Evolutionary conservation across 2,888 invertebrate species (phyloP).

Genomic region (Sepiola atlantica): DNA sequence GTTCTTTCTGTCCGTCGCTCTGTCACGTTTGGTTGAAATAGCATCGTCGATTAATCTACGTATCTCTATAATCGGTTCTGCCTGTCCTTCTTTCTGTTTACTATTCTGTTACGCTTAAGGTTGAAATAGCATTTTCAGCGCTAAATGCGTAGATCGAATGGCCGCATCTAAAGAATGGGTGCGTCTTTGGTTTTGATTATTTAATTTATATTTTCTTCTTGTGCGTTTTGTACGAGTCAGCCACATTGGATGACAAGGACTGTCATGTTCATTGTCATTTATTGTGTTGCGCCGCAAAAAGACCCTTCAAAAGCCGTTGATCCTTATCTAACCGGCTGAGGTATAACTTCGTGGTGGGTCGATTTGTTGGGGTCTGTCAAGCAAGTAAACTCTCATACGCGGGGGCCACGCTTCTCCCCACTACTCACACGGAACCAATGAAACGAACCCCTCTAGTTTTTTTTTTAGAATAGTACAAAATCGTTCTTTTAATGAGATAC

Average conservation of each 20-base stretch:
- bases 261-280: neutral
- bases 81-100: too few species aligned
- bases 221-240: neutral
- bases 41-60: too few species aligned
- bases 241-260: neutral
- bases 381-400: neutral
- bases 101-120: too few species aligned
- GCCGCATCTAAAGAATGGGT: too few species aligned
- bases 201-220: neutral
- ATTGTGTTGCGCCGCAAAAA: neutral
- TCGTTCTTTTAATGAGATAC: neutral
- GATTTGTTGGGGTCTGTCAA: neutral
- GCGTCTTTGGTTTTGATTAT: too few species aligned
- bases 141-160: too few species aligned
- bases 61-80: too few species aligned
- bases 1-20: too few species aligned
- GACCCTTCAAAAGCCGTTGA: neutral
- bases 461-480: neutral
- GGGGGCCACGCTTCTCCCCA: neutral
- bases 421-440: neutral
- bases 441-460: neutral
- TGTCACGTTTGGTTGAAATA: too few species aligned
- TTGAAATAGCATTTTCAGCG: too few species aligned
- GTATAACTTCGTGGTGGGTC: conserved; percentile 7
- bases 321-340: neutral